Evolutionary conservation across 1,140 invertebrate genomes (phyloP).

Genomic region (Solen grandis): DNA sequence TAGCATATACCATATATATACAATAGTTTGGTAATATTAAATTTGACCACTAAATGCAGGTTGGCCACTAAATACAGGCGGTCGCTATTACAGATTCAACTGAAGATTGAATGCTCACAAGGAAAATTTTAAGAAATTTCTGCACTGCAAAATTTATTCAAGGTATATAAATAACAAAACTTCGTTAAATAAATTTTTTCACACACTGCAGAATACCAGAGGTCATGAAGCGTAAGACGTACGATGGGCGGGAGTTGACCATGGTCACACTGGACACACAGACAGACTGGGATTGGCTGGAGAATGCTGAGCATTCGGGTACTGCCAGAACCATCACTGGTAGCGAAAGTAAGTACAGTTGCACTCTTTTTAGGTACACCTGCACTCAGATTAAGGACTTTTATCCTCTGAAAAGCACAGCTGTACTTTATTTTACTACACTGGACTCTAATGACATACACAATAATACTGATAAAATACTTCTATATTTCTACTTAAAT

Average conservation of each 20-base stretch:
- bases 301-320: conserved; percentile 57
- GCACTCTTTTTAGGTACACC: neutral
- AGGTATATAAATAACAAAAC: neutral
- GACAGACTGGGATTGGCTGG: conserved; percentile 77
- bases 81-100: too few species aligned
- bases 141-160: neutral
- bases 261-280: conserved; percentile 73
- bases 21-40: too few species aligned
- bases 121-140: neutral
- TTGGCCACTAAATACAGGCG: too few species aligned
- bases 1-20: too few species aligned
- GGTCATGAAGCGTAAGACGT: conserved; percentile 54
- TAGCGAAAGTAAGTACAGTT: conserved; percentile 43
- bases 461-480: too few species aligned
- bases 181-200: neutral
- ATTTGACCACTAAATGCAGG: too few species aligned
- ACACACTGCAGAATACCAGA: conserved; percentile 15
- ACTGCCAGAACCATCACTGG: conserved; percentile 20
- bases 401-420: too few species aligned
- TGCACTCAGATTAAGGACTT: too few species aligned
- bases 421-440: too few species aligned
- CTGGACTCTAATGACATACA: too few species aligned
- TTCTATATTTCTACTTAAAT: too few species aligned
- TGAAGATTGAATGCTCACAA: too few species aligned
- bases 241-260: conserved; percentile 67